Evolutionary conservation across 2,797 vertebrate species (phyloP).

Genomic region (Hippocampus kuda): DNA sequence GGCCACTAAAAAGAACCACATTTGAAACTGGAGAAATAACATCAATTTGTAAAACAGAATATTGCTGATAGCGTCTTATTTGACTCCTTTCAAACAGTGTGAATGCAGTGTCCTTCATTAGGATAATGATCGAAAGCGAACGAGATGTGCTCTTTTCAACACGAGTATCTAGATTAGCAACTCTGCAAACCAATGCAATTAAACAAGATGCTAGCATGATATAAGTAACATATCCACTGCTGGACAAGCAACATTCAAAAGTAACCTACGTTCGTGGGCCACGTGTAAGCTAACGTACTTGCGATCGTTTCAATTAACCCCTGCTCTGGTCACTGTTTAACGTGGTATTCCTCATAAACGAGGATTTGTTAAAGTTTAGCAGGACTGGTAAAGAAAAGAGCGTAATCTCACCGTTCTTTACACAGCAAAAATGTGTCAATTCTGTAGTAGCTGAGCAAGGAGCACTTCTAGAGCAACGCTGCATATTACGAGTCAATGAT

Average conservation of each 20-base stretch:
- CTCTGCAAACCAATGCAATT: not conserved
- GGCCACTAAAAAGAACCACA: not conserved
- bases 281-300: not conserved
- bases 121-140: not conserved
- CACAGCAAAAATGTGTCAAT: conserved; percentile 86
- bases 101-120: not conserved
- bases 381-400: too few relatives aligned
- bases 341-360: not conserved
- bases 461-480: not conserved
- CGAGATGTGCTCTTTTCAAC: not conserved
- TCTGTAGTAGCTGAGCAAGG: not conserved
- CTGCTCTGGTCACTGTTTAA: not conserved
- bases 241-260: not conserved
- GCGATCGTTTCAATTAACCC: not conserved
- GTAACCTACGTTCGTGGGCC: not conserved
- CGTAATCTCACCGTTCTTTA: conserved; percentile 86
- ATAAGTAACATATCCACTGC: not conserved
- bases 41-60: not conserved
- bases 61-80: not conserved
- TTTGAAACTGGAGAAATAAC: not conserved
- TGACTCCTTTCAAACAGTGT: too few relatives aligned
- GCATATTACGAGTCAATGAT: not conserved
- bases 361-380: not conserved
- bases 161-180: not conserved
- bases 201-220: not conserved